Conservation (phyloP, 2,797 vertebrate genomes). For the Clarias pachynema region DNA sequence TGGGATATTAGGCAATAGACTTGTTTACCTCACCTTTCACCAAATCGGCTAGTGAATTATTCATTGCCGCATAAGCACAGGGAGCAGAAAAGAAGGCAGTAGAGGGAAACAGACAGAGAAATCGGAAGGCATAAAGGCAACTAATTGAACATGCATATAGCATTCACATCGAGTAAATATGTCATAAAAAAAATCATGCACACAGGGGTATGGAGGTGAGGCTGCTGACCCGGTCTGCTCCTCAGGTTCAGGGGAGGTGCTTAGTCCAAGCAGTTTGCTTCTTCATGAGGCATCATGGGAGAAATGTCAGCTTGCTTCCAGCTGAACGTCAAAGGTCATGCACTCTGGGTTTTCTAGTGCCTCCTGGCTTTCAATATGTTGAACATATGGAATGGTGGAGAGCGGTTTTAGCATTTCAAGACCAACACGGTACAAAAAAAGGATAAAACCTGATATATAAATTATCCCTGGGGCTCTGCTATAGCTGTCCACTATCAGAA, state of each 20-base stretch:
- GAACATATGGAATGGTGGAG: slow-evolving; percentile 1
- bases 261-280: slow-evolving; percentile 44
- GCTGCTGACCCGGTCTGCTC: slow-evolving; percentile 27
- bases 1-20: slow-evolving; percentile 84
- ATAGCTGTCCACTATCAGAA: neutral
- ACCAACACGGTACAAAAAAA: neutral
- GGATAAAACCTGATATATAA: neutral
- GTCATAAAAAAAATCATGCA: slow-evolving; percentile 77
- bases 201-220: slow-evolving; percentile 60
- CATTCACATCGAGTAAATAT: slow-evolving; percentile 77
- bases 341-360: neutral
- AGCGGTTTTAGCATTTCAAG: neutral
- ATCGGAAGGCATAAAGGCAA: slow-evolving; percentile 54
- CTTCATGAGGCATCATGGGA: slow-evolving; percentile 30
- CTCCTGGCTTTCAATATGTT: neutral
- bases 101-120: slow-evolving; percentile 37
- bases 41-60: slow-evolving; percentile 84
- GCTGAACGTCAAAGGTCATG: slow-evolving; percentile 20
- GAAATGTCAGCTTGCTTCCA: slow-evolving; percentile 14
- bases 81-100: slow-evolving; percentile 45
- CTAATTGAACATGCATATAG: slow-evolving; percentile 66
- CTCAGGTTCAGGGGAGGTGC: slow-evolving; percentile 29
- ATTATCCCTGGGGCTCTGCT: neutral
- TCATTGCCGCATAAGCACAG: slow-evolving; percentile 80
- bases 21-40: slow-evolving; percentile 87